These are phyloP conservation scores for Sabatieria punctata DNA, from an alignment of 2,888 invertebrate species.

Conservation along the genomic window DNA sequence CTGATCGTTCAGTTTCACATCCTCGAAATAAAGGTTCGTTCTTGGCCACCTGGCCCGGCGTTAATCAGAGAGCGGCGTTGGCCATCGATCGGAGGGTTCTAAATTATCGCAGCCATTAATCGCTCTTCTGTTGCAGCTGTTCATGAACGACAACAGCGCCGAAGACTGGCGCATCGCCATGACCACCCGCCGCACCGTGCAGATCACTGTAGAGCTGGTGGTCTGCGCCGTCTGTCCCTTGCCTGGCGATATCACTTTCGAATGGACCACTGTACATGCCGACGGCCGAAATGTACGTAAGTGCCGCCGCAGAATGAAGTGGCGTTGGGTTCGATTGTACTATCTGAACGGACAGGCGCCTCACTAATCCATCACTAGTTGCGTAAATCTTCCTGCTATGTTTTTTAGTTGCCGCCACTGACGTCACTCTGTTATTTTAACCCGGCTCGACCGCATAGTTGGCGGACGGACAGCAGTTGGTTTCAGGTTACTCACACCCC, in stretches of 20 bases:
- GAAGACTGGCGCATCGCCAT: conserved; percentile 99
- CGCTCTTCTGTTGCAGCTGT: conserved; percentile 54
- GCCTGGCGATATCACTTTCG: conserved; percentile 85
- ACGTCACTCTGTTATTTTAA: background rate
- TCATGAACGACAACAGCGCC: conserved; percentile 99
- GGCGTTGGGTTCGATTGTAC: no score
- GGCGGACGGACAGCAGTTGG: no score
- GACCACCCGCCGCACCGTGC: conserved; percentile 79
- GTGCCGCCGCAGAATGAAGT: no score
- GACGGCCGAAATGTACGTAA: conserved; percentile 45
- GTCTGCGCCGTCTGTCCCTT: conserved; percentile 97
- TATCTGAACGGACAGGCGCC: no score
- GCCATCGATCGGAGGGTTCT: no score
- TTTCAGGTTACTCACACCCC: conserved; percentile 33
- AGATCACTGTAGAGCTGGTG: conserved; percentile 53
- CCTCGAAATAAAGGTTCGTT: conserved; percentile 88
- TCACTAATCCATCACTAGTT: no score
- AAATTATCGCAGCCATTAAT: background rate
- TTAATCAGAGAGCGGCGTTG: background rate
- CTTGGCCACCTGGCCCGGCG: background rate
- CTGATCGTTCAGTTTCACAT: conserved; percentile 99
- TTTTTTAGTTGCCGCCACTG: conserved; percentile 6
- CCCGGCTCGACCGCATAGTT: no score
- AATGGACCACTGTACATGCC: conserved; percentile 85
- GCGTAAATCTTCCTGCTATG: no score